Percentiles rank a stretch among this genome's conserved stretches.
Evolutionary conservation across 2,113 vertebrate genomes (phyloP).

Genomic region (Cricetomys ansorgei): DNA sequence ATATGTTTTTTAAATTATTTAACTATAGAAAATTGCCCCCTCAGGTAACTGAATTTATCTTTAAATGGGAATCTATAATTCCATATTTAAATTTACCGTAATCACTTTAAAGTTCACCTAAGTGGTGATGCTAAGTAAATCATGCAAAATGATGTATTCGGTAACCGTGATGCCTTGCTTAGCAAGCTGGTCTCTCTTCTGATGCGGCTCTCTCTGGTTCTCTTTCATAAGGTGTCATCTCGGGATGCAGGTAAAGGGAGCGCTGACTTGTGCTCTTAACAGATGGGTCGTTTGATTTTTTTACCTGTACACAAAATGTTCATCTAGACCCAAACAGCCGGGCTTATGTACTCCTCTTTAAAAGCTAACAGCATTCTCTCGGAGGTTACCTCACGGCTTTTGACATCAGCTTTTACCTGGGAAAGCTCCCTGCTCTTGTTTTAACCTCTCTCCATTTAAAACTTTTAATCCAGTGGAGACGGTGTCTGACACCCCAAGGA

Average conservation of each 20-base stretch:
- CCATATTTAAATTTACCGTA: conserved; percentile 1
- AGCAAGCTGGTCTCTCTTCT: background rate
- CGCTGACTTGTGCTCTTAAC: background rate
- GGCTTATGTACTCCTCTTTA: background rate
- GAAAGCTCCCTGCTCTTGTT: background rate
- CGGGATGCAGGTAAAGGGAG: background rate
- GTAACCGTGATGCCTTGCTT: background rate
- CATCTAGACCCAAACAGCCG: background rate
- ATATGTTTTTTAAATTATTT: background rate
- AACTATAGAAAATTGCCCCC: background rate
- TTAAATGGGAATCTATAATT: background rate
- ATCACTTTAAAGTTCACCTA: conserved; percentile 30
- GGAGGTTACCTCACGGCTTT: background rate
- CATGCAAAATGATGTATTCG: background rate
- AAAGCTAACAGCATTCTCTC: conserved; percentile 5
- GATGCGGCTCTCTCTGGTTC: background rate
- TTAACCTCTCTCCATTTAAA: background rate
- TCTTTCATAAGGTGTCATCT: background rate
- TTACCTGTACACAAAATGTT: background rate
- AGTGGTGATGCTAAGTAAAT: conserved; percentile 14
- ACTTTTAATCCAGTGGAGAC: background rate
- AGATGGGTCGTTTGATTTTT: background rate
- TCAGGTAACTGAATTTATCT: background rate
- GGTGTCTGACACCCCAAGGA: background rate
- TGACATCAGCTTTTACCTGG: background rate